phyloP scores from a whole-genome alignment of 2,113 vertebrate genomes.

The Lipotes vexillifer region DNA sequence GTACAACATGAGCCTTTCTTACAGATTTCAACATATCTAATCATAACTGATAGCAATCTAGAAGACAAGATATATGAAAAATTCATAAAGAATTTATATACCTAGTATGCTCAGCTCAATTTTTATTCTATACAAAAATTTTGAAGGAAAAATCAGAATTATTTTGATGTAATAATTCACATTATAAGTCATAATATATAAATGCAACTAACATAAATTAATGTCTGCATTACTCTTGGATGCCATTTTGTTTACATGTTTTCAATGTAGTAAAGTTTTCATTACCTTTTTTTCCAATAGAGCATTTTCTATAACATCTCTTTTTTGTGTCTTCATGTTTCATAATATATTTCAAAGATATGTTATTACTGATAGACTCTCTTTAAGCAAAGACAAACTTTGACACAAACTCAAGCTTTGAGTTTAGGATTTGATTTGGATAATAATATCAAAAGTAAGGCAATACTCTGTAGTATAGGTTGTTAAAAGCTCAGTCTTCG shows the following conservation, averaged over 20 bases:
- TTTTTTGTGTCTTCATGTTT: background rate
- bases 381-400: background rate
- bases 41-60: background rate
- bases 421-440: background rate
- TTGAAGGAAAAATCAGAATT: background rate
- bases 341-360: slow-evolving; percentile 23
- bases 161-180: background rate
- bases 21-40: background rate
- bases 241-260: background rate
- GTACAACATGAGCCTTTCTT: background rate
- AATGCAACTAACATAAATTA: background rate
- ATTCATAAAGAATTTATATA: slow-evolving; percentile 1
- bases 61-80: background rate
- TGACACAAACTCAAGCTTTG: background rate
- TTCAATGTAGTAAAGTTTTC: background rate
- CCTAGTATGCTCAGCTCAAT: background rate
- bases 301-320: background rate
- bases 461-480: background rate
- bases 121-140: background rate
- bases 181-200: background rate
- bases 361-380: background rate
- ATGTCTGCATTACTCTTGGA: background rate
- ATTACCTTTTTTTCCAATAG: background rate
- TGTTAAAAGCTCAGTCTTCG: background rate
- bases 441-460: background rate